Evolutionary conservation across 2,797 vertebrate species (phyloP), one percentile per base, ranked within the genome.

Genomic region (Erethizon dorsatum): DNA sequence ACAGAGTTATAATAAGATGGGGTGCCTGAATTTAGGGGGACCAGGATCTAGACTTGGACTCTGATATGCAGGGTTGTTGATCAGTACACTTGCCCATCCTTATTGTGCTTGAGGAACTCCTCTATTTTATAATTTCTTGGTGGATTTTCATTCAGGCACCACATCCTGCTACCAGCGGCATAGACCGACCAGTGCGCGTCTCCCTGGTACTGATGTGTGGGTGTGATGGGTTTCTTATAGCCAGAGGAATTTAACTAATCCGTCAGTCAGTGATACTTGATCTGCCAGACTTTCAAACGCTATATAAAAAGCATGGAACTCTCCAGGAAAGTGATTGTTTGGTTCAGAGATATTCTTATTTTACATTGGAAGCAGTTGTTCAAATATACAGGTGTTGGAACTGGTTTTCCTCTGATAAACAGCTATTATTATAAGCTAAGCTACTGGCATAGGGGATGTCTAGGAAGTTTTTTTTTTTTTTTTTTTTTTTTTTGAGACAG

Each of bases 301-400:
- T 52, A 26, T 47, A 78, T 69, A 56, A 92, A 91, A 89, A 73
- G n/a, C 59, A 78, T 41, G 20, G 75, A 90, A 67, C 83, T 87
- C 20, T 47, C 15, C 28, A 89, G 71, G 73, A 77, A 90, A 20
- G 4, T 8, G 31, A 57, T 6, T 77, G 59, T 26, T 28, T 56
- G 56, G 22, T n/a, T 65, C 63, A 56, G 9, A 83, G 57, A 65
- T 37, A 18, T 54, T 80, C 54, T 93, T 95, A 56, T 90, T 95
- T 87, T 84, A 84, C 17, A 17, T 24, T 41, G 45, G 79, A 92
- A 67, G 11, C 28, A 80, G 26, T 90, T 96, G 65, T 95, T 97
- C 79, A 90, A 90, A 90, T 57, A 41, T 8, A 71, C 26, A 75
- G 22, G 26, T n/a, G 28, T 33, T 33, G n/a, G 71, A 73, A 78